Conservation (phyloP, 1,140 invertebrate species). For the Rhagoletis pomonella region DNA sequence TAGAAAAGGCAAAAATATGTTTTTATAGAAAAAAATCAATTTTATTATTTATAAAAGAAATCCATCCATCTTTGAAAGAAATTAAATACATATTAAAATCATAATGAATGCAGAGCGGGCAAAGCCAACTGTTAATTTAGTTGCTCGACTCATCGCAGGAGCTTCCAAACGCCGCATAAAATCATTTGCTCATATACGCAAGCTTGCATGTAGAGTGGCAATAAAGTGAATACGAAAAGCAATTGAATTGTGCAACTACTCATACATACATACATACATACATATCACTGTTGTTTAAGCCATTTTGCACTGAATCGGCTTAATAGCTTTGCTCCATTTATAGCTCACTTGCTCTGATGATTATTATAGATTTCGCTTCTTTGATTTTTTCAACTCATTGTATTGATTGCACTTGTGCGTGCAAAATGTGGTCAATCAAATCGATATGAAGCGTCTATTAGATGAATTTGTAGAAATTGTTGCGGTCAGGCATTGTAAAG, state of each 20-base stretch:
- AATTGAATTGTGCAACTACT: slow-evolving; percentile 9
- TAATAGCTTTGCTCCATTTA: neutral
- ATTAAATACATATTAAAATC: no score
- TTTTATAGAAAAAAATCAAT: no score
- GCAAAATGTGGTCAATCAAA: slow-evolving; percentile 74
- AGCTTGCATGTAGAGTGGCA: neutral
- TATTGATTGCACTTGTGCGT: slow-evolving; percentile 53
- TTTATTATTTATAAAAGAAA: no score
- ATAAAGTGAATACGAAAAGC: neutral
- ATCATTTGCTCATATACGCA: neutral
- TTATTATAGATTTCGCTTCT: slow-evolving; percentile 18
- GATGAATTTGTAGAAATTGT: slow-evolving; percentile 65
- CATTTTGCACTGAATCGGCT: neutral
- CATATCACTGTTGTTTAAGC: neutral
- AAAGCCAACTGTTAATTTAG: neutral
- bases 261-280: neutral
- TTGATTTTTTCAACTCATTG: neutral
- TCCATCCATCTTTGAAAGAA: no score
- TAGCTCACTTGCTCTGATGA: neutral
- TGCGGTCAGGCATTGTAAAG: no score
- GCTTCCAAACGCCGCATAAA: neutral
- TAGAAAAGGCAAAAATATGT: no score
- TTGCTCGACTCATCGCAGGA: neutral
- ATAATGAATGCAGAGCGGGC: slow-evolving; percentile 41
- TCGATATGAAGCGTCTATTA: slow-evolving; percentile 74